Base-by-base conservation (phyloP, 1,140 invertebrate genomes). In the Lordiphosa clarofinis region DNA sequence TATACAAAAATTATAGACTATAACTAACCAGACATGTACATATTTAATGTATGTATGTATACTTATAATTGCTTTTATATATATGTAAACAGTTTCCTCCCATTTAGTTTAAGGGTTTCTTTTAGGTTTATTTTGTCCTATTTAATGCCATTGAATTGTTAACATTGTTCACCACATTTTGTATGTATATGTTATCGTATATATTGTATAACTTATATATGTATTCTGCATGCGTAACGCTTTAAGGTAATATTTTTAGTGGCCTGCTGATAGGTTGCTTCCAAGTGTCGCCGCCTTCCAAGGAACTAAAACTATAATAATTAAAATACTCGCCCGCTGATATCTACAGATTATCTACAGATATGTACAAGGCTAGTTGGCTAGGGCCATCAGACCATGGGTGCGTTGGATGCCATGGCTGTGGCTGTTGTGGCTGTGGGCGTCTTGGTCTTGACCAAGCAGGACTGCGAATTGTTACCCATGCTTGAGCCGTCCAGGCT, bases 401-500 rank as follows among this genome's bases (percentile, higher is more conserved):
- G 54, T 37, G 54, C 64, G 19, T 56, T 73, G 7, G 53, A 39
- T 7, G 50, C 33, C 35, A 19, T 19, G 19, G 19, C 19, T 19
- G 19, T 19, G 19, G 19, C 19, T 19, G 19, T 19, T 19, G 47
- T 64, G 39, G 56, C 21, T 5, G 39, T 40, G 5, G 50, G 10
- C 40, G 58, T 84, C 49, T 38, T 52, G 11, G 89, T 79, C 52
- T 90, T 90, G 3, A 89, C 76, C 56, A 89, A 54, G 39, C 88
- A 88, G 13, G 81, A 70, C 42, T 88, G 86, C 4, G 88, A 89
- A 49, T 57, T 89, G 55, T 89, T 89, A 44, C 87, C 88, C 58
- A 89, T 76, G 56, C 86, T 88, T 37, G 87, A 87, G 7, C 86
- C 88, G 43, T 89, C 94, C 49, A 95, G 89, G 56, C 94, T 95